phyloP scores from a whole-genome alignment of 2,797 vertebrate species.

The Schizopygopsis pylzovi region DNA sequence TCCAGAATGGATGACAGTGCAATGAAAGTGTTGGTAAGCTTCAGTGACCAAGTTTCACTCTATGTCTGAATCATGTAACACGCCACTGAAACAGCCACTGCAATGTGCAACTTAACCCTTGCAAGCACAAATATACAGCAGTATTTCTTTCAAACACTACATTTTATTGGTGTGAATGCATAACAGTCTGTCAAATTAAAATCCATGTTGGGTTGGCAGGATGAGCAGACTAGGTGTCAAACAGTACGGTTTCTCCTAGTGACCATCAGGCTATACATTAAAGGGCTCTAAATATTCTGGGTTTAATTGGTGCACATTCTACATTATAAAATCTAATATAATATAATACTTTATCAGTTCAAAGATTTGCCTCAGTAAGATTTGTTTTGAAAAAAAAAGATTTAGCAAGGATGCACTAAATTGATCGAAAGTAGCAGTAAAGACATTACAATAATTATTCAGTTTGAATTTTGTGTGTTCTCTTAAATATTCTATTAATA shows the following conservation, averaged over 20 bases:
- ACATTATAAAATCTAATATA: no score
- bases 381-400: no score
- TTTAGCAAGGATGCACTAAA: no score
- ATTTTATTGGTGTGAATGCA: background rate
- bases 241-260: background rate
- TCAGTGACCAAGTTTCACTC: background rate
- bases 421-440: no score
- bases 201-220: background rate
- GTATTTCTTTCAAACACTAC: background rate
- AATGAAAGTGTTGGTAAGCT: constrained; percentile 1
- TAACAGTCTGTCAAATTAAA: background rate
- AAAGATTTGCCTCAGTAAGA: no score
- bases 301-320: no score
- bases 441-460: no score
- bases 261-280: background rate
- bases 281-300: background rate
- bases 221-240: background rate
- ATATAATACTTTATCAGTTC: no score
- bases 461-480: no score
- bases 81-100: background rate
- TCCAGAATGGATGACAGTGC: background rate
- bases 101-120: background rate
- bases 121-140: background rate
- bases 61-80: background rate
- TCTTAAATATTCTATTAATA: no score